Conservation (phyloP, 64 coral and sea anemone species). For the Pachyseris speciosa region DNA sequence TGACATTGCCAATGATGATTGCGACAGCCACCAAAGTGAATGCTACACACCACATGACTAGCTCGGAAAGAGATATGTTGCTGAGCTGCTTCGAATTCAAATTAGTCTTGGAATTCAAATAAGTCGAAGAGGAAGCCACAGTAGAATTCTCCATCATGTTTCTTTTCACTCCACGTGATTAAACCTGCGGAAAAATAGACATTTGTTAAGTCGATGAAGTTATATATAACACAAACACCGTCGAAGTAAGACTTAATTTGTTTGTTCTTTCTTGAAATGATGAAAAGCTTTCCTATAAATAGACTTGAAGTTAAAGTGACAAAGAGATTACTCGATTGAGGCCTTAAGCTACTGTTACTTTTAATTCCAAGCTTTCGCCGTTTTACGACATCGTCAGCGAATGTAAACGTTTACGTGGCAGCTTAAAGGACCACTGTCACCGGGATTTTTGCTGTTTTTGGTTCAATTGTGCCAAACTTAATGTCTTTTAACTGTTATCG, state of each 20-base stretch:
- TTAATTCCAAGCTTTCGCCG: no score
- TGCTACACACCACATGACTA: constrained; percentile 54
- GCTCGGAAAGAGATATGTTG: constrained; percentile 1
- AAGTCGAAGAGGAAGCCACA: background rate
- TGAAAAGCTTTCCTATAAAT: no score
- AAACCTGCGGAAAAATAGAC: background rate
- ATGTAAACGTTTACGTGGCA: no score
- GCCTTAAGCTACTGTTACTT: no score
- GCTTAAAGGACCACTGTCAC: no score
- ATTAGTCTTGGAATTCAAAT: background rate
- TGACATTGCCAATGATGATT: constrained; percentile 68
- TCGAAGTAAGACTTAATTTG: background rate
- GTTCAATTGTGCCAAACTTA: no score
- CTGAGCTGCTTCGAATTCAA: background rate
- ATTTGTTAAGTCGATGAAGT: background rate
- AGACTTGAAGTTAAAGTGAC: no score
- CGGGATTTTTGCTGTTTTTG: no score
- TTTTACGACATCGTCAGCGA: no score
- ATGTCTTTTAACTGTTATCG: no score
- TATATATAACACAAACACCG: background rate
- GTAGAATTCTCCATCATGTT: background rate
- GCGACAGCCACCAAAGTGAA: constrained; percentile 65
- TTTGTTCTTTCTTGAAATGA: no score
- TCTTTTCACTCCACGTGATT: background rate
- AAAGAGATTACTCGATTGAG: no score